phyloP scores from a whole-genome alignment of 1,140 invertebrate species.

The Pseudomyrmex flavicornis region DNA sequence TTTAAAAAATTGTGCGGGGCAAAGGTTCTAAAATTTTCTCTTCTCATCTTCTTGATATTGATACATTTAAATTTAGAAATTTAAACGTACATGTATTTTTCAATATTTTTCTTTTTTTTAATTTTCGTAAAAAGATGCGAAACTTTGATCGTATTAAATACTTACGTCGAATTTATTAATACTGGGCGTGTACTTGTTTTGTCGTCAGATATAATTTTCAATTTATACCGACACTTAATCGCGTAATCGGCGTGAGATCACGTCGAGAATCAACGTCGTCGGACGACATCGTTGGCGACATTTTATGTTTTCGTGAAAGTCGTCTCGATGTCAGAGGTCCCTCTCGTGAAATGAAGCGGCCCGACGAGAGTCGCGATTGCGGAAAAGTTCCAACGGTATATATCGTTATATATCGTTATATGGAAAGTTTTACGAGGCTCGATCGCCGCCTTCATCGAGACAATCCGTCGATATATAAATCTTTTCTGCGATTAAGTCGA shows the following conservation, averaged over 20 bases:
- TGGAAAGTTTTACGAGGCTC: constrained; percentile 34
- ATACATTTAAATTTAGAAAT: too few relatives aligned
- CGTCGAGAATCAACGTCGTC: neutral
- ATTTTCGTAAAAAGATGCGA: too few relatives aligned
- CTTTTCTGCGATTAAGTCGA: constrained; percentile 25
- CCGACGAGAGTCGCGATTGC: neutral
- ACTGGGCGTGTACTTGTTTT: neutral
- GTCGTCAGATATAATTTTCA: neutral
- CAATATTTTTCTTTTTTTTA: too few relatives aligned
- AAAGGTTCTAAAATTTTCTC: too few relatives aligned
- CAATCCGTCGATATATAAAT: constrained; percentile 35
- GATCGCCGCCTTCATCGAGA: neutral
- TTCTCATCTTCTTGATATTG: too few relatives aligned
- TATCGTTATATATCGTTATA: constrained; percentile 11
- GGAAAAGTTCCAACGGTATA: constrained; percentile 20
- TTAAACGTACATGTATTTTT: too few relatives aligned
- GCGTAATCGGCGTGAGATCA: neutral
- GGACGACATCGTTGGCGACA: constrained; percentile 11
- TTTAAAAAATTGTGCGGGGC: too few relatives aligned
- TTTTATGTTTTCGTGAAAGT: constrained; percentile 49
- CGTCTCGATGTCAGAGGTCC: neutral
- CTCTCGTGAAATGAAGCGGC: constrained; percentile 5
- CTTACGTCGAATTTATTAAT: too few relatives aligned
- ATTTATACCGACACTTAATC: neutral
- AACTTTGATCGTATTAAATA: too few relatives aligned